Conservation (phyloP, 2,888 invertebrate species). For the Synanthedon formicaeformis region DNA sequence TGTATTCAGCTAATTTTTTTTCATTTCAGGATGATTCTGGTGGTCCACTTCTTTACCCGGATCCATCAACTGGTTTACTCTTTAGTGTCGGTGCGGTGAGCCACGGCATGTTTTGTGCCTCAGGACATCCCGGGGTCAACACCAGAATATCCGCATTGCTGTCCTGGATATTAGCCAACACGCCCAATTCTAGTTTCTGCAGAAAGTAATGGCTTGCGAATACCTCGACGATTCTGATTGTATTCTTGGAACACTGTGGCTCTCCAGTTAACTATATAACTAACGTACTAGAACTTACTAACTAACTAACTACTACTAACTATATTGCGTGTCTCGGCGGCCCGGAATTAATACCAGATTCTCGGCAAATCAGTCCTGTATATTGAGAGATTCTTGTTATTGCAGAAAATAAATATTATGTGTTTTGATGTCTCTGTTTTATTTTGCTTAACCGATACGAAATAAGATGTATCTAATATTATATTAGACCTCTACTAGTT, state of each 20-base stretch:
- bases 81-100: constrained; percentile 65
- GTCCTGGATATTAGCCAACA: constrained; percentile 61
- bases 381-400: constrained; percentile 29
- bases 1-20: no score
- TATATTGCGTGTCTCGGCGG: neutral
- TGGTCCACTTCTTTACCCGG: constrained; percentile 68
- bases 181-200: constrained; percentile 31
- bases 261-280: no score
- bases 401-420: constrained; percentile 27
- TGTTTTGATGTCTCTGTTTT: no score
- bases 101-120: constrained; percentile 67
- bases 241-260: no score
- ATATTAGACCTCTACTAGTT: no score
- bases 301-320: no score
- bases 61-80: constrained; percentile 34
- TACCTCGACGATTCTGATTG: no score
- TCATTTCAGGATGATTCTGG: constrained; percentile 60
- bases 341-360: constrained; percentile 72
- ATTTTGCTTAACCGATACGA: no score
- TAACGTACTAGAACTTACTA: no score
- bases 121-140: constrained; percentile 58
- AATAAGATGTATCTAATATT: no score
- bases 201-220: constrained; percentile 16
- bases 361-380: constrained; percentile 67
- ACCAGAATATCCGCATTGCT: constrained; percentile 65